Base-by-base conservation (phyloP, 1,140 invertebrate species). In the Ceratina calcarata region DNA sequence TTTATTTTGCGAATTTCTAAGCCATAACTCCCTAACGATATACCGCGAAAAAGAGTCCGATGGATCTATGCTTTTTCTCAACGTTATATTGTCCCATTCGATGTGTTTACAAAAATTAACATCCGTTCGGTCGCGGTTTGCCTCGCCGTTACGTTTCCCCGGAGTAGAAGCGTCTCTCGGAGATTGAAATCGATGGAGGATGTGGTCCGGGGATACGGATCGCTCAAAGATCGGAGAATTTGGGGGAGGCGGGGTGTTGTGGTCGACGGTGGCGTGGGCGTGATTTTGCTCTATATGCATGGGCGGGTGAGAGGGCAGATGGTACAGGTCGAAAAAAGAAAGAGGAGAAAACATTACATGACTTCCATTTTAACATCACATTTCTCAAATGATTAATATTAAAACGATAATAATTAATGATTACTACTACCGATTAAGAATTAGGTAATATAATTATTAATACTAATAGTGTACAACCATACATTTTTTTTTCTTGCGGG, bases 401-500 rank as follows among this genome's bases (percentile, higher is more conserved):
- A 90, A 92, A 92, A 92, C 88, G 89, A 92, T 92, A 92, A 91
- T 82, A 91, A 89, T 91, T 91, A 87, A 92, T 89, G 86, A 89
- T 88, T 87, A 91, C 81, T 89, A 90, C 88, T 91, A 92, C 87
- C 80, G 90, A 90, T 92, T 91, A 92, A 91, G 92, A 93, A 91
- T 92, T 91, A 90, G 80, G 87, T 92, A 78, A 78, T 83, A 91
- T 88, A 91, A 91, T 92, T 92, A 92, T 90, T 92, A 92, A 92
- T 93, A 93, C 91, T 92, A 93, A 91, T 93, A 93, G 91, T 93
- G 88, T 92, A 93, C 92, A 93, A 92, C 90, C 91, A 92, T 92
- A 92, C 88, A 90, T 88, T 88, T 84, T 67, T 75, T 78, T 64
- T 83, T 83, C 60, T 76, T 81, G 60, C 75, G 86, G 84, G 81